Percentiles rank a stretch among this genome's conserved stretches.
Conservation (phyloP, 2,888 invertebrate genomes). For the Diloba caeruleocephala region DNA sequence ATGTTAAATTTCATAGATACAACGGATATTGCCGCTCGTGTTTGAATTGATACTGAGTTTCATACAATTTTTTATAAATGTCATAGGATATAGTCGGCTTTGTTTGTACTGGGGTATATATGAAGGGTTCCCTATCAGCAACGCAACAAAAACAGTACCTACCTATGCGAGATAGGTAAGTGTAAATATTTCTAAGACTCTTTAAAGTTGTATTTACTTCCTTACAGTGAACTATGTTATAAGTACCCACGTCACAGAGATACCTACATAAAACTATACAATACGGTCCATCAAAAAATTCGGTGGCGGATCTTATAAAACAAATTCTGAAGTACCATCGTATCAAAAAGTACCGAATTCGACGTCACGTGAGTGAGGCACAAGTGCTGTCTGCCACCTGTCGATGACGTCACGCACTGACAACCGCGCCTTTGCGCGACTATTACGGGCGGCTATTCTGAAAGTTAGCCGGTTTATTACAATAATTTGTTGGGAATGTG, state of each 20-base stretch:
- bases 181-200: no score
- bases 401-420: conserved; percentile 53
- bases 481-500: background rate
- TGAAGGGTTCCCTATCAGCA: no score
- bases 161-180: no score
- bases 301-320: conserved; percentile 52
- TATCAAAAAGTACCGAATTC: conserved; percentile 53
- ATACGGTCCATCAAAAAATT: conserved; percentile 19
- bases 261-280: conserved; percentile 14
- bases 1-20: no score
- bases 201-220: no score
- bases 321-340: conserved; percentile 51
- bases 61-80: no score
- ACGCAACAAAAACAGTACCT: no score
- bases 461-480: background rate
- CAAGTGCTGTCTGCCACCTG: conserved; percentile 63
- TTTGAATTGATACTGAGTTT: no score
- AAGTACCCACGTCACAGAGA: background rate
- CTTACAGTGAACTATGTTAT: no score
- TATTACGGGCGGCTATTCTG: conserved; percentile 36
- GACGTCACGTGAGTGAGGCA: conserved; percentile 46
- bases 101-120: no score
- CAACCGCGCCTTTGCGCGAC: conserved; percentile 34
- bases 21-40: no score
- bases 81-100: no score